Conservation (phyloP, 2,888 invertebrate genomes). For the Diaprepes abbreviatus region DNA sequence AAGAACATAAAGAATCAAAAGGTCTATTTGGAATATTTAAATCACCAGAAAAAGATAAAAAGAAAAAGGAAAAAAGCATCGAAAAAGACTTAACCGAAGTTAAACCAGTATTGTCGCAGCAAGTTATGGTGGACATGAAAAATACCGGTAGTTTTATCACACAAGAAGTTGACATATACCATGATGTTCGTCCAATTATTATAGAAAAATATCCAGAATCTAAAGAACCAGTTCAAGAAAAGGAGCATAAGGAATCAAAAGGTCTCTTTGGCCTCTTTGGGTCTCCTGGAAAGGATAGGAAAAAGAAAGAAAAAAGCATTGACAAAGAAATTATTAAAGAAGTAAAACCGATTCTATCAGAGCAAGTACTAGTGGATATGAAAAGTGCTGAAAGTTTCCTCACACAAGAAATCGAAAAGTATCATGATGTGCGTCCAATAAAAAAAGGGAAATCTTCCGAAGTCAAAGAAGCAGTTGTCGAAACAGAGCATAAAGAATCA, state of each 20-base stretch:
- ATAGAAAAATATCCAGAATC: background rate
- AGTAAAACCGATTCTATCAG: slow-evolving; percentile 13
- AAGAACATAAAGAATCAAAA: slow-evolving; percentile 9
- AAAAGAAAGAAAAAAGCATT: slow-evolving; percentile 24
- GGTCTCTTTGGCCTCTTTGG: slow-evolving; percentile 45
- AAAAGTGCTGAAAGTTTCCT: slow-evolving; percentile 46
- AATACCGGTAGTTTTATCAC: slow-evolving; percentile 44
- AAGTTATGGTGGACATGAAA: slow-evolving; percentile 37
- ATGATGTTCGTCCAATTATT: slow-evolving; percentile 49
- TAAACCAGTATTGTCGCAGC: slow-evolving; percentile 25
- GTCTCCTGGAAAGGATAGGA: slow-evolving; percentile 28
- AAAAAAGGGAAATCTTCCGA: slow-evolving; percentile 8
- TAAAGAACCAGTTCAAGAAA: slow-evolving; percentile 10
- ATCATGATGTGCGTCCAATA: slow-evolving; percentile 41
- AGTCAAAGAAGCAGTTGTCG: slow-evolving; percentile 3
- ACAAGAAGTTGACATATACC: slow-evolving; percentile 48
- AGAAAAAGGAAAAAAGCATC: slow-evolving; percentile 25
- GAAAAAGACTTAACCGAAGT: slow-evolving; percentile 5
- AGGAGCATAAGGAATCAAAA: slow-evolving; percentile 45
- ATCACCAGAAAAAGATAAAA: slow-evolving; percentile 36
- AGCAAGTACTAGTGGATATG: slow-evolving; percentile 33
- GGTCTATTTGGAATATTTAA: slow-evolving; percentile 46
- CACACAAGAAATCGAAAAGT: slow-evolving; percentile 41
- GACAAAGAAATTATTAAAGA: slow-evolving; percentile 40
- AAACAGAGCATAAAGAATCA: background rate